phyloP scores from a whole-genome alignment of 2,797 vertebrate species.

The Gallirallus australis region DNA sequence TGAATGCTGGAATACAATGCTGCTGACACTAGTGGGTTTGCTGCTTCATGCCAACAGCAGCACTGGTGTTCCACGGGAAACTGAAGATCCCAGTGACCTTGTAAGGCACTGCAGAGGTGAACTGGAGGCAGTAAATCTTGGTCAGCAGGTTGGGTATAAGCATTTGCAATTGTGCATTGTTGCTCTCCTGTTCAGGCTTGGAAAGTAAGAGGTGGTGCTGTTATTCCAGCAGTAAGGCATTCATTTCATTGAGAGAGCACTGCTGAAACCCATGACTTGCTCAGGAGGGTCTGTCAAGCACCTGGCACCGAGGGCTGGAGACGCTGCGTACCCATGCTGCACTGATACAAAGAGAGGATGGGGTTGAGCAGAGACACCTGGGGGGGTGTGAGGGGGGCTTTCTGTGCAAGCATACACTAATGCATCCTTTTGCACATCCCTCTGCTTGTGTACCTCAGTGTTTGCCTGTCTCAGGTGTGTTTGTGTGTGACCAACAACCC shows the following conservation, averaged over 20 bases:
- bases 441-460: neutral
- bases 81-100: neutral
- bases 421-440: neutral
- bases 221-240: neutral
- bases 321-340: neutral
- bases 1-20: neutral
- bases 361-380: fast-evolving
- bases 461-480: neutral
- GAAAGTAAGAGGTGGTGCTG: neutral
- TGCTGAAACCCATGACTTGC: neutral
- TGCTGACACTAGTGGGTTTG: neutral
- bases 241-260: neutral
- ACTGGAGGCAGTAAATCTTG: neutral
- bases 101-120: neutral
- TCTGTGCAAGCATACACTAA: neutral
- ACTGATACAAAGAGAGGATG: neutral
- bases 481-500: neutral
- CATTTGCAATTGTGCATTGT: neutral
- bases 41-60: neutral
- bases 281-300: neutral
- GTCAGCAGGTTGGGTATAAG: neutral
- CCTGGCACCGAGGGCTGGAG: neutral
- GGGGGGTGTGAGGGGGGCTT: neutral
- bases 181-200: neutral
- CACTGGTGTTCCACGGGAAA: neutral